Base-by-base conservation (phyloP, 2,888 invertebrate genomes). In the Halictus ligatus region DNA sequence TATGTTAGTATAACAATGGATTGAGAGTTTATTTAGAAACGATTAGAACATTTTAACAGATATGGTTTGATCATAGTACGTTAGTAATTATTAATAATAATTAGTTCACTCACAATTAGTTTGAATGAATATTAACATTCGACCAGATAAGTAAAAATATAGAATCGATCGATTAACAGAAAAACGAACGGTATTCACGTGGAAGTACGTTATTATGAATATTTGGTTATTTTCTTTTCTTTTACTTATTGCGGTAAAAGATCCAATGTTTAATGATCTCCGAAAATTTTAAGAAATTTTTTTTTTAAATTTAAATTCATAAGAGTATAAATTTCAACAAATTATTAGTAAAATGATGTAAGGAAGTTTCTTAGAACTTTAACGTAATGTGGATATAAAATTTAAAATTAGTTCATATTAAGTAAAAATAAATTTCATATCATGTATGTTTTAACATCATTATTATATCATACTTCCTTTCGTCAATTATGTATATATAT, bases 41-140 rank as follows among this genome's bases (percentile, higher is more conserved):
- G 10, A 25, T 35, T 76, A n/a, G 76, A 64, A 48, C 29, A 67
- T n/a, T 71, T 71, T 76, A 76, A 74, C 74, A 54, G 13, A 74
- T 46, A 21, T 54, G 21, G 50, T 74, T 74, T 74, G 74, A n/a
- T 54, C 18, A 54, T 35, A 54, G 35, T 54, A 54, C 12, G 6
- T 18, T 35, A 35, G 21, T 35, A 18, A 74, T 13, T 74, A 54
- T 54, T 54, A n/a, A 74, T 18, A 40, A 21, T 10, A 50, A 73
- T 73, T 73, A 73, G 50, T 73, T 25, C 2, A 21, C 35, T 69
- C 40, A 69, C 69, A 40, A 54, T 54, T 35, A 21, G 50, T 35
- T 21, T 25, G 35, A 54, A 46, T 54, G 74, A 54, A 35, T 74
- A 29, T 18, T 76, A 76, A 76, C 48, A 46, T 21, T 48, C 29